Conservation (phyloP, 2,113 vertebrate genomes). For the Bubo blakistoni region DNA sequence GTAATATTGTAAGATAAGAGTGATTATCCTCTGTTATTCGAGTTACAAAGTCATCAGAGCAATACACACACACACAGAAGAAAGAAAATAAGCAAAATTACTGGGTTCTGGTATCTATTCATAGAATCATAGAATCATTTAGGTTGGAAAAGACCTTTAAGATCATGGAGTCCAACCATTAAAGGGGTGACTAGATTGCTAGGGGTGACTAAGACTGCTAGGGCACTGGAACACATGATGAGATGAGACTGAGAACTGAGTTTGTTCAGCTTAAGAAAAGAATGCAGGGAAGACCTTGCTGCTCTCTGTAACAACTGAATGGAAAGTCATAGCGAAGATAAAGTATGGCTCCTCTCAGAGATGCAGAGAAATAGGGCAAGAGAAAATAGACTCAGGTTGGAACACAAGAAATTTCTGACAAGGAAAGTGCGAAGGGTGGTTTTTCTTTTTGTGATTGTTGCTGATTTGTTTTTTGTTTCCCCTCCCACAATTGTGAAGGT, state of each 20-base stretch:
- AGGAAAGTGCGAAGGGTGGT: background rate
- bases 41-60: background rate
- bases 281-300: background rate
- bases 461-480: background rate
- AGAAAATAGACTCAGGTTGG: background rate
- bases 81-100: background rate
- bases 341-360: background rate
- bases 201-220: background rate
- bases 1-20: background rate
- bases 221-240: background rate
- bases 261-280: background rate
- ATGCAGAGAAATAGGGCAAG: background rate
- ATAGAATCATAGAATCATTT: background rate
- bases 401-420: background rate
- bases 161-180: background rate
- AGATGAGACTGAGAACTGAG: background rate
- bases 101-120: background rate
- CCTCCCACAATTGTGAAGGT: background rate
- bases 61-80: background rate
- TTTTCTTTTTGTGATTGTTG: background rate
- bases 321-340: background rate
- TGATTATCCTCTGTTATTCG: background rate
- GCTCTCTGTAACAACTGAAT: background rate
- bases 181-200: background rate
- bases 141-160: background rate